Conservation (phyloP, 2,888 invertebrate species). For the Lepidonotus clava region DNA sequence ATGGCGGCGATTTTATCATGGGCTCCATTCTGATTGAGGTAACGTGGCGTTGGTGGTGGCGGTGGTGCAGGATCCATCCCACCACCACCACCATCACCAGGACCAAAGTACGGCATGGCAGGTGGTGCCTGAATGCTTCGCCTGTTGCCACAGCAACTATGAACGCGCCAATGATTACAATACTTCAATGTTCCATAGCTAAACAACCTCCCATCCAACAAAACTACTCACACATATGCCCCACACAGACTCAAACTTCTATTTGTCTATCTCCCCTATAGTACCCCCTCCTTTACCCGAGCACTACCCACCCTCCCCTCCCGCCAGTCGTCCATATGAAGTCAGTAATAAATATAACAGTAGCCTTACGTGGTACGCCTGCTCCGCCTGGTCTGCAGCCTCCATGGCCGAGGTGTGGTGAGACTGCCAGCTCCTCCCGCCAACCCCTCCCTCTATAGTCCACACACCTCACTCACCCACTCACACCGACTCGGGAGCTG, state of each 20-base stretch:
- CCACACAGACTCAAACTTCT: background rate
- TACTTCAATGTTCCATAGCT: background rate
- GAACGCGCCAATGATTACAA: background rate
- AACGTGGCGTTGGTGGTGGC: background rate
- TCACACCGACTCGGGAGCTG: background rate
- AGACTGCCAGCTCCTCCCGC: background rate
- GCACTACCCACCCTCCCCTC: background rate
- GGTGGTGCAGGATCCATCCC: background rate
- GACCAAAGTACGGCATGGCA: background rate
- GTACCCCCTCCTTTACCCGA: background rate
- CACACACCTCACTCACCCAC: background rate
- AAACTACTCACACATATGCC: background rate
- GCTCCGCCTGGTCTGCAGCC: conserved; percentile 24
- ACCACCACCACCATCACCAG: background rate
- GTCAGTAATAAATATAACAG: no score
- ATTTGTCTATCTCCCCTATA: background rate
- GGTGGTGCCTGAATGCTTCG: background rate
- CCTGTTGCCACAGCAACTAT: conserved; percentile 45
- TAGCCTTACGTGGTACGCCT: conserved; percentile 27
- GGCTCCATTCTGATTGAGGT: background rate
- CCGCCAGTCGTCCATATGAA: background rate
- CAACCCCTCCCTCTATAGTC: background rate
- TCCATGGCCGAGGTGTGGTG: conserved; percentile 20
- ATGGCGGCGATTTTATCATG: no score
- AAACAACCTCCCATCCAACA: background rate